Conservation (phyloP, 1,140 invertebrate genomes). For the Sitodiplosis mosellana region DNA sequence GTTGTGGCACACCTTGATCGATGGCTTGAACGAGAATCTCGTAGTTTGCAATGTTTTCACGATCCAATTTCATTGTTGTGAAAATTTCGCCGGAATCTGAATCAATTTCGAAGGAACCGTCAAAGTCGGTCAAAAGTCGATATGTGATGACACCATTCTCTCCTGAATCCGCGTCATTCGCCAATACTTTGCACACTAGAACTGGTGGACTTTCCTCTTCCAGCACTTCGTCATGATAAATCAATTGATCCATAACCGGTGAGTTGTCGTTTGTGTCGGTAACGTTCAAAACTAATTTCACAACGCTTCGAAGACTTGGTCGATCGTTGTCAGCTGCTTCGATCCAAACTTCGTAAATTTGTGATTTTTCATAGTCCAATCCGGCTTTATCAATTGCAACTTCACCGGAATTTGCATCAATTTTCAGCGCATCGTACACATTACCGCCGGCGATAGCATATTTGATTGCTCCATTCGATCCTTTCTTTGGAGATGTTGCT, state of each 20-base stretch:
- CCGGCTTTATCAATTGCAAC: constrained; percentile 54
- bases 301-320: constrained; percentile 55
- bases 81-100: constrained; percentile 64
- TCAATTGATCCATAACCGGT: constrained; percentile 55
- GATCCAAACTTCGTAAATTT: constrained; percentile 79
- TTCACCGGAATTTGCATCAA: constrained; percentile 61
- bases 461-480: constrained; percentile 41
- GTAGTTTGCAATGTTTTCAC: constrained; percentile 72
- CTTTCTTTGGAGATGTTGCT: constrained; percentile 54
- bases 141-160: constrained; percentile 72
- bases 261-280: constrained; percentile 84
- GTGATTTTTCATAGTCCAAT: constrained; percentile 74
- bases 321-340: constrained; percentile 72
- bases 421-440: constrained; percentile 61
- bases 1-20: constrained; percentile 65
- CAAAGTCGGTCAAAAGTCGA: constrained; percentile 51
- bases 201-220: constrained; percentile 74
- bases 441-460: constrained; percentile 86
- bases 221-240: constrained; percentile 67
- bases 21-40: constrained; percentile 67
- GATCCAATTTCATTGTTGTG: constrained; percentile 67
- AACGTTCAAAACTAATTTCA: constrained; percentile 64
- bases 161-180: constrained; percentile 71
- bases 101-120: constrained; percentile 65
- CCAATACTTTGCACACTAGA: constrained; percentile 55